Evolutionary conservation across 2,888 invertebrate species (phyloP), one percentile per base, ranked within the genome.

Genomic region (Eudasyphora cyanicolor): DNA sequence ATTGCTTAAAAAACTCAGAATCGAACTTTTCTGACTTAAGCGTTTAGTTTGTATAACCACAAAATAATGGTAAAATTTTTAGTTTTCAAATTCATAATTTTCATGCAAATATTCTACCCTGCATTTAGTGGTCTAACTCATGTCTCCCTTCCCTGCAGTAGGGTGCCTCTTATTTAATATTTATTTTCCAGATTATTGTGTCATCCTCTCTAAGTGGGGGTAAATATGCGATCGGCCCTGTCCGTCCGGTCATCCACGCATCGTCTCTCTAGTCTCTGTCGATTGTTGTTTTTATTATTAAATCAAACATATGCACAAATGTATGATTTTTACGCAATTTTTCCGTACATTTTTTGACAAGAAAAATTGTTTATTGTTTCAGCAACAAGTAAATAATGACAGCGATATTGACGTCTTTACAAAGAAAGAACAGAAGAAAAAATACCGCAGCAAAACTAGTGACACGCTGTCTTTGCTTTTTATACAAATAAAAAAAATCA

Each of bases 191-290:
- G 54, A 79, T 76, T 80, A 79, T 54, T 84, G 81, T 84, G 78
- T 76, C 81, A 84, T 19, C 67, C 78, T 84, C 78, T 84, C 84
- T 78, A 79, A 78, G 84, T 79, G 84, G 84, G 78, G 84, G 84
- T 81, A 60, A 60, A 60, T 60, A 6, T 24, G 21, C 60, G 54
- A 60, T 60, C 60, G 27, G 14, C 21, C 2, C 29, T 60, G 60
- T 27, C n/a, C 12, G 27, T 27, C 14, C 45, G 45, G 45, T 45
- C n/a, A n/a, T n/a, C n/a, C n/a, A n/a, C n/a, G n/a, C n/a, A n/a
- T n/a, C n/a, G n/a, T n/a, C n/a, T n/a, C n/a, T n/a, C n/a, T 19
- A 49, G 49, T 49, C 49, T 49, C 1, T 49, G 2, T 2, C 49
- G 17, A 49, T 60, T 60, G 60, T 60, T 14, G 29, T 60, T 24